Evolutionary conservation across 2,113 vertebrate species (phyloP).

Genomic region (Chloropsis cyanopogon): DNA sequence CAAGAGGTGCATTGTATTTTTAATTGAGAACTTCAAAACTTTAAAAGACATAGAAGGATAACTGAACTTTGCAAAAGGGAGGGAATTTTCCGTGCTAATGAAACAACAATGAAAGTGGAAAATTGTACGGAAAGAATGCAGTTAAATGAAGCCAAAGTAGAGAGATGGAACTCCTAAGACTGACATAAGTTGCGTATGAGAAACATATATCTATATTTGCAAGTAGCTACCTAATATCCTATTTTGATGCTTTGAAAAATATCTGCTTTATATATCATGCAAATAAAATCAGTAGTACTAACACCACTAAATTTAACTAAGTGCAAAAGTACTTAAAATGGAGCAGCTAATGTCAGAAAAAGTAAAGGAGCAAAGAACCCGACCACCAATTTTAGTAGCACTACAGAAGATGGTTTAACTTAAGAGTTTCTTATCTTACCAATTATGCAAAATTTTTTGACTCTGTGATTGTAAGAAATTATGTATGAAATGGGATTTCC

Average conservation of each 20-base stretch:
- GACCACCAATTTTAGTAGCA: neutral
- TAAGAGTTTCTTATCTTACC: neutral
- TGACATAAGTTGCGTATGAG: neutral
- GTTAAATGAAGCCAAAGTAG: neutral
- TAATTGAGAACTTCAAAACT: neutral
- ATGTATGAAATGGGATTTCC: conserved; percentile 16
- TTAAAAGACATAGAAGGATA: neutral
- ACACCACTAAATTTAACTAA: neutral
- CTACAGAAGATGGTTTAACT: neutral
- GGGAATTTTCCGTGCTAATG: neutral
- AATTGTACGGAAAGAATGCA: neutral
- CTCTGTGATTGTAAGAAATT: neutral
- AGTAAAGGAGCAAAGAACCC: neutral
- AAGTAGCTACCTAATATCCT: neutral
- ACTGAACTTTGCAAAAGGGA: neutral
- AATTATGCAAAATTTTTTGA: conserved; percentile 7
- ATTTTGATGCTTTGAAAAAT: neutral
- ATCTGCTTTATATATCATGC: neutral
- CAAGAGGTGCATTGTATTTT: neutral
- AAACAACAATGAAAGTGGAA: neutral
- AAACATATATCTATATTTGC: neutral
- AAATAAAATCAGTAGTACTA: neutral
- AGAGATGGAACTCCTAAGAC: neutral
- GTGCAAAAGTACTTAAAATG: neutral
- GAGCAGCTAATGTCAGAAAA: neutral